Base-by-base conservation (phyloP, 2,797 vertebrate species). In the Centropyge bicolor region DNA sequence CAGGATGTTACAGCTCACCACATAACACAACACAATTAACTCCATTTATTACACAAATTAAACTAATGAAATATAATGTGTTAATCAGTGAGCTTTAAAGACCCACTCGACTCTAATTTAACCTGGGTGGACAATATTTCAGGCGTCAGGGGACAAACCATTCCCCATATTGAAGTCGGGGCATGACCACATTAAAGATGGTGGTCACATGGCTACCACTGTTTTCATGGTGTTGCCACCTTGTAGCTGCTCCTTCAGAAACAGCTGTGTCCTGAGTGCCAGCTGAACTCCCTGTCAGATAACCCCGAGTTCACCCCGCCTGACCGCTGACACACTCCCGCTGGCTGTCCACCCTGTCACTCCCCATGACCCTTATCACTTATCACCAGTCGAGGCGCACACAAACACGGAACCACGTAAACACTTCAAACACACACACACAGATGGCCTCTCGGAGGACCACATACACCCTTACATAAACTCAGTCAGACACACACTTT, bases 231-330 rank as follows among this genome's bases (percentile, higher is more conserved):
- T 40, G 11, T 19, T 49, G 31, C 27, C 76, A 67, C 61, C 46
- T 54, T 65, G 63, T 48, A 36, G 45, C 27, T 55, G 74, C 56
- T 65, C 77, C 57, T 55, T 55, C 41, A 61, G 59, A 45, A 80
- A 59, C 85, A 87, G 84, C 83, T 88, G 82, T 70, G 76, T 76
- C 40, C 80, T 36, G 82, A 72, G 69, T 45, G 80, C 73, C 82
- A 74, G 56, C 80, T 83, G 68, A 90, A 86, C 76, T 86, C 77
- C 81, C 61, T 82, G 82, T 85, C 85, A 88, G 81, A 88, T 86
- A 79, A 88, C 78, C 71, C 77, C 51, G 79, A 71, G 83, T 78
- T 87, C 71, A 85, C 70, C 71, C 76, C n/a, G 76, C 40, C 74
- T 48, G 75, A 78, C 81, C 80, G 73, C 80, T 71, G 86, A 91